Percentiles rank a stretch among this genome's conserved stretches.
Conservation (phyloP, 2,888 invertebrate species). For the Hypolimnas misippus region DNA sequence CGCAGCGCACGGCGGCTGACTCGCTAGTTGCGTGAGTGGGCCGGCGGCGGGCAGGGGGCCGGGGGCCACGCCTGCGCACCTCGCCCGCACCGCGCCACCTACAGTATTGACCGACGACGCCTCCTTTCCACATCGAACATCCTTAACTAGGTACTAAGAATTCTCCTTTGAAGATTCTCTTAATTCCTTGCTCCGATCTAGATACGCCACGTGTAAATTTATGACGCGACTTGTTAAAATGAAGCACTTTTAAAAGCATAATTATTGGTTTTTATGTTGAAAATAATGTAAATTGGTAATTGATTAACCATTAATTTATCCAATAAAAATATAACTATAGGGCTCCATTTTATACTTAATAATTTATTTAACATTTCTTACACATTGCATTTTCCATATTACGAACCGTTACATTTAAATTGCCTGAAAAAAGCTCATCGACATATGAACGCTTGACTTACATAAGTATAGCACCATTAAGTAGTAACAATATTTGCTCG, state of each 20-base stretch:
- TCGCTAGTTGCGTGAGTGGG: constrained; percentile 80
- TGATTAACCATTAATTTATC: no score
- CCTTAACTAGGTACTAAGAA: constrained; percentile 81
- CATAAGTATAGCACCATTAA: constrained; percentile 15
- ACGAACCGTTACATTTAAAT: background rate
- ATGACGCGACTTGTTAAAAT: constrained; percentile 22
- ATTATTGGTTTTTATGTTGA: background rate
- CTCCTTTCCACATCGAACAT: constrained; percentile 82
- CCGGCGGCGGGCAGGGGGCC: constrained; percentile 52
- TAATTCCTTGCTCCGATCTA: constrained; percentile 72
- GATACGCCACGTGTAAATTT: constrained; percentile 62
- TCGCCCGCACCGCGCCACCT: constrained; percentile 80
- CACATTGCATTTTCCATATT: background rate
- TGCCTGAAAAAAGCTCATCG: background rate
- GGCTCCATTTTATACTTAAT: no score
- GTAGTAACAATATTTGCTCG: constrained; percentile 33
- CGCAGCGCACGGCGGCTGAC: constrained; percentile 78
- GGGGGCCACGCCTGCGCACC: constrained; percentile 66
- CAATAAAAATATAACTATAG: background rate
- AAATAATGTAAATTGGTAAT: background rate
- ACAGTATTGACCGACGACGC: constrained; percentile 83
- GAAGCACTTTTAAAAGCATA: background rate
- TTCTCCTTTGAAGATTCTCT: constrained; percentile 80
- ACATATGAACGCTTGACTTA: constrained; percentile 4
- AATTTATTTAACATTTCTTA: no score